Conservation (phyloP, 2,888 invertebrate species). For the Spatulosminthurus flaviceps region DNA sequence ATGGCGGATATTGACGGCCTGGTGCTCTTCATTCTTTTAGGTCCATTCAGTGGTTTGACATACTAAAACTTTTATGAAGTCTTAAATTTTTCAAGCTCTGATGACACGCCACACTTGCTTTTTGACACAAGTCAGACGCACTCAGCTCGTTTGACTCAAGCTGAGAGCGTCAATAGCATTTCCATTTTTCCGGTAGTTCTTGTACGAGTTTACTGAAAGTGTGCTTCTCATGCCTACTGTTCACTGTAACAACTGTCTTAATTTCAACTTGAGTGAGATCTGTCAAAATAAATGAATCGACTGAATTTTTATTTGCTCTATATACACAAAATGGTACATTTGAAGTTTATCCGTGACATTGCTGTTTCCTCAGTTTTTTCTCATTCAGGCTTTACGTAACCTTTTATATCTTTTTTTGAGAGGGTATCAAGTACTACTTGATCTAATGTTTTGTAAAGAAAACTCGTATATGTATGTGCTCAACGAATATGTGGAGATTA, state of each 20-base stretch:
- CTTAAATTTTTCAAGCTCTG: slow-evolving; percentile 37
- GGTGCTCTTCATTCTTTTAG: not conserved
- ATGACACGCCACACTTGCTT: not conserved
- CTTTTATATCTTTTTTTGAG: not conserved
- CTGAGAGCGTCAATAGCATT: slow-evolving; percentile 41
- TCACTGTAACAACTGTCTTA: slow-evolving; percentile 27
- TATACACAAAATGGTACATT: too few relatives aligned
- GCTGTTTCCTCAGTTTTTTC: too few relatives aligned
- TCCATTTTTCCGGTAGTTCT: slow-evolving; percentile 26
- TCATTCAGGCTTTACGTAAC: too few relatives aligned
- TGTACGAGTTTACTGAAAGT: not conserved
- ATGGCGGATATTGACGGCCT: slow-evolving; percentile 36
- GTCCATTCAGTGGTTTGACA: slow-evolving; percentile 36
- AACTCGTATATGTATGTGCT: too few relatives aligned
- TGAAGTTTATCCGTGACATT: too few relatives aligned
- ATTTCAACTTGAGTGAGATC: slow-evolving; percentile 29
- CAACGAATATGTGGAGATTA: too few relatives aligned
- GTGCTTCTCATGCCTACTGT: not conserved
- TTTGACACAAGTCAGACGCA: slow-evolving; percentile 40
- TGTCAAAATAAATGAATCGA: slow-evolving; percentile 41
- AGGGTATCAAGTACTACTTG: not conserved
- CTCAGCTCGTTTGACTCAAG: slow-evolving; percentile 2
- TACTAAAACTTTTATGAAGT: slow-evolving; percentile 44
- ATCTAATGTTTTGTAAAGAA: too few relatives aligned
- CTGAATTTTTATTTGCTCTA: not conserved